A percentile compares a stretch with the other conserved stretches of the same genome.
Conservation (phyloP, 92 coral and sea anemone genomes). For the Porites evermanni region DNA sequence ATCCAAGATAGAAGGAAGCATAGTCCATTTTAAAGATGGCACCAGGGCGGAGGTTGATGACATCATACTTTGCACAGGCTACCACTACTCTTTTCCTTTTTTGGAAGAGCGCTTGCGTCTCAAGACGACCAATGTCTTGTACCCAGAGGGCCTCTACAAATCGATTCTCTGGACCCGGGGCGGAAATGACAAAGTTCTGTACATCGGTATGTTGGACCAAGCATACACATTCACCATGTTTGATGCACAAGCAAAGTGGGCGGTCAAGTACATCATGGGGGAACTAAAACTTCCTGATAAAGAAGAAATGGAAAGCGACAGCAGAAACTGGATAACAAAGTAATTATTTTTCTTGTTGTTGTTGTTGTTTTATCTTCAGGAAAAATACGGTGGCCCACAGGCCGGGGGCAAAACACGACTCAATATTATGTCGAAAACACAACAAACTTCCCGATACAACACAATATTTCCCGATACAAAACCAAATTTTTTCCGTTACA, state of each 20-base stretch:
- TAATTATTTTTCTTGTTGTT: background rate
- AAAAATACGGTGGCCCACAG: too few relatives aligned
- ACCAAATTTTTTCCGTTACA: too few relatives aligned
- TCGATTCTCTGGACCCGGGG: slow-evolving; percentile 35
- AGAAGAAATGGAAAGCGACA: slow-evolving; percentile 45
- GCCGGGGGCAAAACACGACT: too few relatives aligned
- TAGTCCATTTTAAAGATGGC: slow-evolving; percentile 58
- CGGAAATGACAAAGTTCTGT: slow-evolving; percentile 57
- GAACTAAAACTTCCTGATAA: slow-evolving; percentile 44
- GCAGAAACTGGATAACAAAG: slow-evolving; percentile 44
- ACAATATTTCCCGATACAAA: too few relatives aligned
- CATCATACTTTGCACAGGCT: slow-evolving; percentile 68
- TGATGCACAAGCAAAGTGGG: slow-evolving; percentile 67
- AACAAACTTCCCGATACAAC: too few relatives aligned
- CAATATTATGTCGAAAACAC: too few relatives aligned
- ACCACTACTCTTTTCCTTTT: slow-evolving; percentile 35
- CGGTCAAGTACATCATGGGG: slow-evolving; percentile 51
- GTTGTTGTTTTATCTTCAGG: too few relatives aligned
- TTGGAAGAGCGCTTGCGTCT: slow-evolving; percentile 56
- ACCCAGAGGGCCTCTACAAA: slow-evolving; percentile 54
- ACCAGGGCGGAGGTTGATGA: slow-evolving; percentile 46
- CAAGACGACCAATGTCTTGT: slow-evolving; percentile 20
- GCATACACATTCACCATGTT: slow-evolving; percentile 53
- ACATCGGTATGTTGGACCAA: slow-evolving; percentile 41
- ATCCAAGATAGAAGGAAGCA: slow-evolving; percentile 51